phyloP scores from a whole-genome alignment of 2,113 vertebrate genomes.

The Ploceus nigricollis region DNA sequence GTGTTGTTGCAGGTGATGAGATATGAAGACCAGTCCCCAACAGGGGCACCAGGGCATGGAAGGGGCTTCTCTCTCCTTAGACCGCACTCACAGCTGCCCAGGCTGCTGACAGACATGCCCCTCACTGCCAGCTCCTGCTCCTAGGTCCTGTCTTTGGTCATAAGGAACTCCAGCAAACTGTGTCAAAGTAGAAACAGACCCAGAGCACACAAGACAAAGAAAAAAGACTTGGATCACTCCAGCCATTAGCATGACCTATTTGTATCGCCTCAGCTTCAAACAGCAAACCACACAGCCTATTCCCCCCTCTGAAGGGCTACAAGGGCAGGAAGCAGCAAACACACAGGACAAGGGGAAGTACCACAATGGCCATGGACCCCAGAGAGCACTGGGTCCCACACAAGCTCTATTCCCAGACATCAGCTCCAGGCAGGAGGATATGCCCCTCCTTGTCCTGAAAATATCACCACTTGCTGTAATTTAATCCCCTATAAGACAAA shows the following conservation, averaged over 20 bases:
- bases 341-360: not conserved
- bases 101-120: not conserved
- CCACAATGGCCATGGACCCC: too few relatives aligned
- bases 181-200: not conserved
- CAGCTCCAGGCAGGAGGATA: not conserved
- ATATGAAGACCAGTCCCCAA: not conserved
- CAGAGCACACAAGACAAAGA: fast-evolving
- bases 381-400: fast-evolving
- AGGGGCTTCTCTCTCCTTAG: not conserved
- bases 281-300: too few relatives aligned
- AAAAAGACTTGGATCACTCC: not conserved
- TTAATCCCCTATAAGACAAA: not conserved
- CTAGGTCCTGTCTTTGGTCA: not conserved
- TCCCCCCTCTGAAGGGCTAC: not conserved
- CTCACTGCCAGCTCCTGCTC: not conserved
- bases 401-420: not conserved
- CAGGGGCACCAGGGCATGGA: not conserved
- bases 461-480: not conserved
- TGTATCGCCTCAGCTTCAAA: not conserved
- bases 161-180: not conserved
- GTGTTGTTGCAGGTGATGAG: not conserved
- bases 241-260: not conserved
- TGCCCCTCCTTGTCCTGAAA: not conserved
- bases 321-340: not conserved
- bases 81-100: fast-evolving